Evolutionary conservation across 2,888 invertebrate genomes (phyloP), one percentile per base, ranked within the genome.

Genomic region (Drosophila koepferae): DNA sequence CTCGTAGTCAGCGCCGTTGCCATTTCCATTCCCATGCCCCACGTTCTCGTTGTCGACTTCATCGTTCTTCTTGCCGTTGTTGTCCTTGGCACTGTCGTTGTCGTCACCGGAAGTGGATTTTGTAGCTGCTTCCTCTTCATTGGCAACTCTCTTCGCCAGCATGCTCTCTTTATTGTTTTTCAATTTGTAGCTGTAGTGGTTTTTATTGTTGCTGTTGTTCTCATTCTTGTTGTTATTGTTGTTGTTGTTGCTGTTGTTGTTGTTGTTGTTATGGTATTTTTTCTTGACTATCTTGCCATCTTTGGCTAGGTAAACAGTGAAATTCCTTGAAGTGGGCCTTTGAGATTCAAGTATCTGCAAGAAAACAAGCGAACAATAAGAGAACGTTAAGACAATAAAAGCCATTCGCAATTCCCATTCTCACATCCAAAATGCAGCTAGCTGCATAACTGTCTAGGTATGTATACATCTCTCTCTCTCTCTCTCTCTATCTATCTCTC

Each of bases 311-410:
- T 78, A 82, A 79, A 79, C 80, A 74, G 72, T 85, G 64, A 85
- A 86, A 77, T 88, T 91, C 74, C 72, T 80, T 71, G 82, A 75
- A 81, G 84, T 81, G 86, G 87, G 89, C 89, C 89, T 89, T 86
- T 90, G 91, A 81, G 91, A 91, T 75, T 89, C 89, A 70, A 90
- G 89, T 82, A 91, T 87, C 92, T 92, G 89, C 62, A 86, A 81
- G 60, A 72, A 70, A 9, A 73, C 72, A 73, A 63, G 40, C 75
- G 64, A 46, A 66, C 75, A 73, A 77, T 74, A 51, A 55, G 23
- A 63, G 55, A 72, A 44, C 34, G 41, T 69, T 55, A 71, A 68
- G 44, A 64, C 55, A 63, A 64, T 51, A 63, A 63, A 48, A 66
- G 10, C 61, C 63, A 49, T 62, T 74, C 41, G 23, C 40, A 46